Evolutionary conservation across 1,140 invertebrate species (phyloP).

Genomic region (Drosophila malerkotliana): DNA sequence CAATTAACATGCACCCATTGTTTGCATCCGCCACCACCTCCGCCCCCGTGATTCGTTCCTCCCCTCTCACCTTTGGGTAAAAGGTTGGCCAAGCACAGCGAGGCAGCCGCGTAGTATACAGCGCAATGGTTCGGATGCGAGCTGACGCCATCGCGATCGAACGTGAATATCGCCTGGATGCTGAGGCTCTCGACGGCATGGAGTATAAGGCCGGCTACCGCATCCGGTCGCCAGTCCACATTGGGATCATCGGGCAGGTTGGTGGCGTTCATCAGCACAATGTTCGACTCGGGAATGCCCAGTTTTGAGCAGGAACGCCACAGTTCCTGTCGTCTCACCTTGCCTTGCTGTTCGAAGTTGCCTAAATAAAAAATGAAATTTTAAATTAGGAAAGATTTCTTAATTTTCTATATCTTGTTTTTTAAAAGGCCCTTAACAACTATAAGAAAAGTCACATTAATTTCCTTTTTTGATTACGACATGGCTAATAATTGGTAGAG

Average conservation of each 20-base stretch:
- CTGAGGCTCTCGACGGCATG: constrained; percentile 89
- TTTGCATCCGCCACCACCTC: constrained; percentile 39
- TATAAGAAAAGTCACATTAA: background rate
- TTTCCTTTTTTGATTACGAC: background rate
- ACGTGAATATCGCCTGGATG: constrained; percentile 94
- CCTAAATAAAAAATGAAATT: constrained; percentile 85
- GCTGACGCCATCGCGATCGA: constrained; percentile 95
- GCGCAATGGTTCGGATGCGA: constrained; percentile 95
- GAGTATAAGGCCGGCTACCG: constrained; percentile 89
- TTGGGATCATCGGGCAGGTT: constrained; percentile 90
- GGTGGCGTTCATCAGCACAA: constrained; percentile 89
- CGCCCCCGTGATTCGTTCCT: constrained; percentile 16
- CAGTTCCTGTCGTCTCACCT: constrained; percentile 90
- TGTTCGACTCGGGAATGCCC: constrained; percentile 90
- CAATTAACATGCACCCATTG: constrained; percentile 69
- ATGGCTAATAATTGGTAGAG: background rate
- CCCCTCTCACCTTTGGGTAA: constrained; percentile 87
- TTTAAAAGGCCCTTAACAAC: too few species aligned
- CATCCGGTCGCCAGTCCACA: constrained; percentile 90
- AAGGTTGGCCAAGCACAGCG: constrained; percentile 89
- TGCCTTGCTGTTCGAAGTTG: constrained; percentile 89
- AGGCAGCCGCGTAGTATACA: constrained; percentile 91
- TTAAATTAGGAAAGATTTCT: background rate
- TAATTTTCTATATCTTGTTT: too few species aligned
- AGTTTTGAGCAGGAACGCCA: constrained; percentile 90